These are phyloP conservation scores for Platysternon megacephalum DNA, from an alignment of 2,113 vertebrate species.

Conservation along the genomic window DNA sequence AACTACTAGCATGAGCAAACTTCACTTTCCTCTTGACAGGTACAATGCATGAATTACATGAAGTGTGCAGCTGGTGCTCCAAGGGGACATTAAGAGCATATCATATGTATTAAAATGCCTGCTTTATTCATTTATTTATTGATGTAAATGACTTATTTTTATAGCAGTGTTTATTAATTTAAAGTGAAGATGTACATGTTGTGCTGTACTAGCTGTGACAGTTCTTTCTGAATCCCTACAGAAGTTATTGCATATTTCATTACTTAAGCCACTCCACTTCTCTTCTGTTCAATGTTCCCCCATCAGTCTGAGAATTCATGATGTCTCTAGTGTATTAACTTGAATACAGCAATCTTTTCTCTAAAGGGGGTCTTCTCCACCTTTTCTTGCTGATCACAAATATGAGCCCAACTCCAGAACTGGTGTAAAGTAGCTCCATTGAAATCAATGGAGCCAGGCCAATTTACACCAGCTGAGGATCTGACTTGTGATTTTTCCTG, in stretches of 20 bases:
- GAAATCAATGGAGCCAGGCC: not conserved
- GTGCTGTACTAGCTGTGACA: not conserved
- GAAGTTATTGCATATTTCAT: not conserved
- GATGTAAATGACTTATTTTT: constrained; percentile 42
- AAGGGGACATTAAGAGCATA: not conserved
- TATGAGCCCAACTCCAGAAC: not conserved
- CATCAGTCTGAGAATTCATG: not conserved
- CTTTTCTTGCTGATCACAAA: constrained; percentile 2
- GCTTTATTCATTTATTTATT: constrained; percentile 45
- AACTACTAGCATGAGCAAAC: accelerated
- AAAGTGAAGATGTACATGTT: not conserved
- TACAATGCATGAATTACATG: not conserved
- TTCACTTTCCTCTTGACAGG: accelerated
- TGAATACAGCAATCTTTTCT: not conserved
- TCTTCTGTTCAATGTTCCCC: not conserved
- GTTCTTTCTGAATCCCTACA: not conserved
- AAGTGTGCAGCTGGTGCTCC: accelerated
- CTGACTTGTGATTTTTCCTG: not conserved
- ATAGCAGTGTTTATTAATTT: constrained; percentile 30
- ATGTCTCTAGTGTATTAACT: not conserved
- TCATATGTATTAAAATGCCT: not conserved
- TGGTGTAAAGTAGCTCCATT: not conserved
- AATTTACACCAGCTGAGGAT: not conserved
- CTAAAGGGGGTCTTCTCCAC: accelerated
- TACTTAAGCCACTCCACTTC: constrained; percentile 57